phyloP scores from a whole-genome alignment of 2,888 invertebrate genomes.

The Onthophagus sagittarius region DNA sequence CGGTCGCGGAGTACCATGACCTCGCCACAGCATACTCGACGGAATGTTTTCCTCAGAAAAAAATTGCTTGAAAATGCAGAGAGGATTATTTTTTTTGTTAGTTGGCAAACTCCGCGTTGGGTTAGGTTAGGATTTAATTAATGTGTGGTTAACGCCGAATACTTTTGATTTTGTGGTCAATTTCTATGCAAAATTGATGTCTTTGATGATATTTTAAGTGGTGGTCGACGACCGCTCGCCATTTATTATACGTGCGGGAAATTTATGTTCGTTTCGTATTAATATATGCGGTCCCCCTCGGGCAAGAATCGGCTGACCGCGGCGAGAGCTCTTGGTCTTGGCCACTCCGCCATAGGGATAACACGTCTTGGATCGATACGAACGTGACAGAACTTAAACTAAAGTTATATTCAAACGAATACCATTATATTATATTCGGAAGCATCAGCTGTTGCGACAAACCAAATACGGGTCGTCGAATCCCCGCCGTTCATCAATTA shows the following conservation, averaged over 20 bases:
- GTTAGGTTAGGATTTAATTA: not conserved
- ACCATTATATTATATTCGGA: too few species aligned
- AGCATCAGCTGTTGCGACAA: too few species aligned
- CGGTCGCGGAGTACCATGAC: not conserved
- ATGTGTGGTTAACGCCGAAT: not conserved
- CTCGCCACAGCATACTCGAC: not conserved
- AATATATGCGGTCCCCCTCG: not conserved
- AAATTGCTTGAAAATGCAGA: not conserved
- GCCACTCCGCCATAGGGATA: not conserved
- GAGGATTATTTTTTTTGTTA: not conserved
- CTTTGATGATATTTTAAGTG: not conserved
- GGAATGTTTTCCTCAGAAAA: not conserved
- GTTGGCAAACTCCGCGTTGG: not conserved
- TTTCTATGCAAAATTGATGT: not conserved
- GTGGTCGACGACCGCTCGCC: not conserved
- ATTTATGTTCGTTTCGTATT: not conserved
- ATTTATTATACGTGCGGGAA: not conserved
- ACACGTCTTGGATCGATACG: not conserved
- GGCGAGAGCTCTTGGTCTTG: not conserved
- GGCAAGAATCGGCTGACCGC: not conserved
- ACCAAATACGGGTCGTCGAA: too few species aligned
- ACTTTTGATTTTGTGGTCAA: not conserved
- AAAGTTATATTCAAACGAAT: too few species aligned
- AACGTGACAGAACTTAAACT: not conserved
- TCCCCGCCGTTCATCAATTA: not conserved